Evolutionary conservation across 2,797 vertebrate genomes (phyloP), one percentile per base, ranked within the genome.

Genomic region (Malacoctenus gilli): DNA sequence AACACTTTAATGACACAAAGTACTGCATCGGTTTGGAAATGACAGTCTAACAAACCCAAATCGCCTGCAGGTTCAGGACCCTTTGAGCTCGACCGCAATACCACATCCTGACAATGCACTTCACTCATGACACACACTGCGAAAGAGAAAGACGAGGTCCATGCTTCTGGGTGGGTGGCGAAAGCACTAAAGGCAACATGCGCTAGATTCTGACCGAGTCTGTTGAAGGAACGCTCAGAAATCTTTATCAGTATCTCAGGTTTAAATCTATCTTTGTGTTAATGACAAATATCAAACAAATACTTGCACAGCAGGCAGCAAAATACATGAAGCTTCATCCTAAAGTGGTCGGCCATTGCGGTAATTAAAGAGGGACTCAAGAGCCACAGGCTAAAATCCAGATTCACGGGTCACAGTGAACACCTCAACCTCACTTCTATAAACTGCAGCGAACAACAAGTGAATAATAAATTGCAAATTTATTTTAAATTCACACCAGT

Each of bases 51-150:
- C 39, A 59, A 16, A 42, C n/a, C n/a, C n/a, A n/a, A n/a, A n/a
- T n/a, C n/a, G n/a, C n/a, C n/a, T n/a, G n/a, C n/a, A n/a, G n/a
- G n/a, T n/a, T n/a, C n/a, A n/a, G n/a, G n/a, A n/a, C n/a, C n/a
- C n/a, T n/a, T n/a, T n/a, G n/a, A 44, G 35, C 25, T 55, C 43
- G 74, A 61, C 77, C 58, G 48, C 60, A 75, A 72, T 16, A 68
- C 65, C 74, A 82, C 80, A 80, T 79, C 70, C 73, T 75, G 48
- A 50, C 34, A 72, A 55, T 3, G 28, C 14, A 62, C 20, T 22
- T 69, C 48, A 43, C 18, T 54, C 32, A 21, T 38, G 35, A 66
- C 23, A 64, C 57, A 56, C 8, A 36, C 38, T 30, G 31, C 18
- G 59, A 42, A 16, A 43, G 19, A 69, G 16, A 65, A 18, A 59